These are phyloP conservation scores for Parus major DNA, from an alignment of 2,113 vertebrate species.

Conservation along the genomic window DNA sequence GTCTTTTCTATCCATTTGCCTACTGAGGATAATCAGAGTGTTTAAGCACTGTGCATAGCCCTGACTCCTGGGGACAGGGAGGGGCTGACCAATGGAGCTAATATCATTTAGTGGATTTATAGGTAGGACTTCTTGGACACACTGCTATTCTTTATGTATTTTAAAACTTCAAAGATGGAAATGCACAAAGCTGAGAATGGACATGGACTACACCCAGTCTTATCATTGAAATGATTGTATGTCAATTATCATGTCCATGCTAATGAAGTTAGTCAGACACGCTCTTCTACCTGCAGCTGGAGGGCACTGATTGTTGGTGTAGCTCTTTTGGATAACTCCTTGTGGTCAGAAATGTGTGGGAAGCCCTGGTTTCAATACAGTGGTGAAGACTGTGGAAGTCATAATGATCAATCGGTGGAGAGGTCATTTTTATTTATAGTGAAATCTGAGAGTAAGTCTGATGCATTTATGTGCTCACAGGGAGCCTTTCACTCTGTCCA, in stretches of 20 bases:
- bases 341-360: background rate
- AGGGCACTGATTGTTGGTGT: background rate
- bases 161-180: background rate
- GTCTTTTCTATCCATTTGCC: background rate
- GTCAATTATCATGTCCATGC: background rate
- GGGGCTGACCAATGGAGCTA: background rate
- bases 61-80: background rate
- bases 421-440: background rate
- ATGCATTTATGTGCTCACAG: background rate
- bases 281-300: background rate
- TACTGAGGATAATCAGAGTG: background rate
- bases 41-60: background rate
- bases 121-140: background rate
- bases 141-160: background rate
- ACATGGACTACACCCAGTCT: background rate
- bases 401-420: background rate
- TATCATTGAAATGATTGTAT: background rate
- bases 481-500: background rate
- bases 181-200: background rate
- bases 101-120: background rate
- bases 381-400: background rate
- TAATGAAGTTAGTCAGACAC: background rate
- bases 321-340: background rate
- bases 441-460: background rate
- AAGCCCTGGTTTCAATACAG: background rate